Conservation (phyloP, 2,888 invertebrate genomes). For the Polydrusus tereticollis region DNA sequence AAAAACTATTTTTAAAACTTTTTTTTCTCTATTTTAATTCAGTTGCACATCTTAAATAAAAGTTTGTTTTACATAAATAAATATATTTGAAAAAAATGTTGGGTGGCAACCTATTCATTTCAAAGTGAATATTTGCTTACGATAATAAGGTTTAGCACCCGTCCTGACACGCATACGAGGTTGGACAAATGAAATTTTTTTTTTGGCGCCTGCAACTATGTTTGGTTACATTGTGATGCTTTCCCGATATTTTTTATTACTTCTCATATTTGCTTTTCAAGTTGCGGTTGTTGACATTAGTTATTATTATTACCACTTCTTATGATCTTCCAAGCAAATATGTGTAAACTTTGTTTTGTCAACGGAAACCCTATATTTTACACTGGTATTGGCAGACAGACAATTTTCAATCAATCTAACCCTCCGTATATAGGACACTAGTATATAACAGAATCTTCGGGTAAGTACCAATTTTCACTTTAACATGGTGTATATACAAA, state of each 20-base stretch:
- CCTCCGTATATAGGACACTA: no score
- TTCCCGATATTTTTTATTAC: constrained; percentile 16
- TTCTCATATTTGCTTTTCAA: background rate
- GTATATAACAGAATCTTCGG: no score
- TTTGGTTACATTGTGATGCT: constrained; percentile 16
- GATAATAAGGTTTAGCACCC: background rate
- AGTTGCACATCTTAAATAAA: background rate
- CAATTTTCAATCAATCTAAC: no score
- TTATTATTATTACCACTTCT: constrained; percentile 1
- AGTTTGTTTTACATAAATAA: background rate
- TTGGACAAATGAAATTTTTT: constrained; percentile 7
- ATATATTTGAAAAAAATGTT: background rate
- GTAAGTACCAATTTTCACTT: no score
- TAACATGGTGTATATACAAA: no score
- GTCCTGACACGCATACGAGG: background rate
- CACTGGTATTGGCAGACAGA: no score
- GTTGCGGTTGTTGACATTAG: background rate
- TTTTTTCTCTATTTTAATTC: no score
- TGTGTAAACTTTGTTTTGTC: background rate
- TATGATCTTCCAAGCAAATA: background rate
- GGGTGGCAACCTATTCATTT: constrained; percentile 19
- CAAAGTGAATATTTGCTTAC: constrained; percentile 31
- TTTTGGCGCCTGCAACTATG: constrained; percentile 19
- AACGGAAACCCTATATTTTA: background rate
- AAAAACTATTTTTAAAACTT: no score